phyloP scores from a whole-genome alignment of 2,797 vertebrate species.

The Notoglanidium macrostoma region DNA sequence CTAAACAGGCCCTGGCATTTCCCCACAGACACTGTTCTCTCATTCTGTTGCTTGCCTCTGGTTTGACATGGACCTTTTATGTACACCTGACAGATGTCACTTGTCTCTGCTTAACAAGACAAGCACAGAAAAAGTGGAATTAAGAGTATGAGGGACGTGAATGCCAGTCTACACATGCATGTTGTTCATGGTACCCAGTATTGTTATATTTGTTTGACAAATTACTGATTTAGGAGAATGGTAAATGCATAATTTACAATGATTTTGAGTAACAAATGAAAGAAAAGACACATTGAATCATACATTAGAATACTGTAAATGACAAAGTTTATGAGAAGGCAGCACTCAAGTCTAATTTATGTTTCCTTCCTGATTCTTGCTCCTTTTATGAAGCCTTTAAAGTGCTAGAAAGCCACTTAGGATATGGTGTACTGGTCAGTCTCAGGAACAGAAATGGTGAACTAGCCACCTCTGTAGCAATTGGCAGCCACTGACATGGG shows the following conservation, averaged over 20 bases:
- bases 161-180: not conserved
- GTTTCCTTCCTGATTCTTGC: not conserved
- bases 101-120: not conserved
- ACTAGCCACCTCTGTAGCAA: not conserved
- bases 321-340: not conserved
- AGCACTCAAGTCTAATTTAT: not conserved
- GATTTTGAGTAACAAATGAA: not conserved
- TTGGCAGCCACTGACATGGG: not conserved
- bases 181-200: not conserved
- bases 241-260: not conserved
- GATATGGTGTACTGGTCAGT: not conserved
- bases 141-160: not conserved
- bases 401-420: not conserved
- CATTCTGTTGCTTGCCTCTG: conserved; percentile 11
- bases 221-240: not conserved
- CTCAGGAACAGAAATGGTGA: not conserved
- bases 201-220: not conserved
- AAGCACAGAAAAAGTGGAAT: not conserved
- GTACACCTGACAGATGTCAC: conserved; percentile 51
- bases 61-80: conserved; percentile 63
- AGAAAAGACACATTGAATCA: not conserved
- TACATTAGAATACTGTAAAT: not conserved
- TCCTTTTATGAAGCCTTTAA: not conserved
- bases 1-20: conserved; percentile 65
- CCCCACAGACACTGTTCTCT: conserved; percentile 16